Percentiles rank a stretch among this genome's conserved stretches.
Conservation (phyloP, 2,113 vertebrate genomes). For the Sinocyclocheilus rhinocerous region DNA sequence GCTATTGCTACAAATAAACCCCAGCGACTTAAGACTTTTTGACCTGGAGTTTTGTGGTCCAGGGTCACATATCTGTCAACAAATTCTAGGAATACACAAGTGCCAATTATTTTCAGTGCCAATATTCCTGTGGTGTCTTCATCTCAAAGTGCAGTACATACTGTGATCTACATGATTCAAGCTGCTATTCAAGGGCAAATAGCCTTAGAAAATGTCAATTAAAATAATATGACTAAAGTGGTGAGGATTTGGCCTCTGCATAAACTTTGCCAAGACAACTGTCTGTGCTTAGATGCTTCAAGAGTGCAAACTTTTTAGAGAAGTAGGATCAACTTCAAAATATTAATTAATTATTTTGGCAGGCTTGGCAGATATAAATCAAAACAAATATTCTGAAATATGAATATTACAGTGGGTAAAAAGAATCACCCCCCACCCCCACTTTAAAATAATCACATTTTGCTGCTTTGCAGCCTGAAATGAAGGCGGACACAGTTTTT, state of each 20-base stretch:
- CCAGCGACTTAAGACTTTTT: too few species aligned
- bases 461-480: too few species aligned
- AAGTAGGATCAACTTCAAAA: slow-evolving; percentile 51
- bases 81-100: slow-evolving; percentile 12
- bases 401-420: background rate
- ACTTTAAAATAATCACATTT: too few species aligned
- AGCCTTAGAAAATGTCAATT: slow-evolving; percentile 31
- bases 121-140: background rate
- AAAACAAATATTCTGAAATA: background rate
- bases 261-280: background rate
- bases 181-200: slow-evolving; percentile 2
- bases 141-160: background rate
- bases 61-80: background rate
- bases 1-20: too few species aligned
- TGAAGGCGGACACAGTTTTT: too few species aligned
- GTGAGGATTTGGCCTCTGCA: slow-evolving; percentile 13
- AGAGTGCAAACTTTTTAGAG: slow-evolving; percentile 43
- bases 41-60: too few species aligned
- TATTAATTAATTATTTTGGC: slow-evolving; percentile 45
- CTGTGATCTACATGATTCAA: background rate
- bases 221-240: slow-evolving; percentile 25
- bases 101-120: background rate
- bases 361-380: slow-evolving; percentile 7
- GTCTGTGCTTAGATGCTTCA: slow-evolving; percentile 52
- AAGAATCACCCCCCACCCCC: too few species aligned